Percentiles rank a stretch among this genome's conserved stretches.
Evolutionary conservation across 2,888 invertebrate species (phyloP).

Genomic region (Lagria hirta): DNA sequence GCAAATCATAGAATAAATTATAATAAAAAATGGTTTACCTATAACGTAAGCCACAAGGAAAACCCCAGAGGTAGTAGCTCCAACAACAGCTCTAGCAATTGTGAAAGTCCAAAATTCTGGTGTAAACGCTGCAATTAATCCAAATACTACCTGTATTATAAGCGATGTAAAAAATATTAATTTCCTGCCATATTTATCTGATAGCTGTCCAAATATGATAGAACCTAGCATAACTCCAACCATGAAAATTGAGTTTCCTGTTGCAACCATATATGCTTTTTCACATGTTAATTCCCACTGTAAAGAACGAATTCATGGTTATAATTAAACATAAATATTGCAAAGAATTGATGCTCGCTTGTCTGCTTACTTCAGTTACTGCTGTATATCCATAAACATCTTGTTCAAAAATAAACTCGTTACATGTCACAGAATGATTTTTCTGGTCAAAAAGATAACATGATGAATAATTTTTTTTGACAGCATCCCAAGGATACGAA

Average conservation of each 20-base stretch:
- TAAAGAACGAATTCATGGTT: conserved; percentile 34
- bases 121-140: conserved; percentile 65
- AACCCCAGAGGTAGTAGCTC: conserved; percentile 74
- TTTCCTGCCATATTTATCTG: conserved; percentile 70
- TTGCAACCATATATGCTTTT: conserved; percentile 62
- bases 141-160: conserved; percentile 68
- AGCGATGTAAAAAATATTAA: conserved; percentile 72
- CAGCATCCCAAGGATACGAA: conserved; percentile 59
- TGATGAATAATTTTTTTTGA: conserved; percentile 55
- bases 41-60: conserved; percentile 79
- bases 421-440: too few species aligned
- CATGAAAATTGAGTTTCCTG: conserved; percentile 71
- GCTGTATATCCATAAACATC: conserved; percentile 63
- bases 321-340: too few species aligned
- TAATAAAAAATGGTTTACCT: too few species aligned
- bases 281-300: conserved; percentile 71
- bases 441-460: too few species aligned
- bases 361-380: conserved; percentile 65
- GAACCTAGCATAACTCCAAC: conserved; percentile 73
- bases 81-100: conserved; percentile 66
- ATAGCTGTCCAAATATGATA: conserved; percentile 70
- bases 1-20: not conserved
- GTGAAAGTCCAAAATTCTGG: conserved; percentile 71
- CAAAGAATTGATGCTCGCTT: too few species aligned
- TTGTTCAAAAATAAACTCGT: conserved; percentile 63